These are phyloP conservation scores for Lacerta bilineata DNA, from an alignment of 2,797 vertebrate species.

Conservation along the genomic window DNA sequence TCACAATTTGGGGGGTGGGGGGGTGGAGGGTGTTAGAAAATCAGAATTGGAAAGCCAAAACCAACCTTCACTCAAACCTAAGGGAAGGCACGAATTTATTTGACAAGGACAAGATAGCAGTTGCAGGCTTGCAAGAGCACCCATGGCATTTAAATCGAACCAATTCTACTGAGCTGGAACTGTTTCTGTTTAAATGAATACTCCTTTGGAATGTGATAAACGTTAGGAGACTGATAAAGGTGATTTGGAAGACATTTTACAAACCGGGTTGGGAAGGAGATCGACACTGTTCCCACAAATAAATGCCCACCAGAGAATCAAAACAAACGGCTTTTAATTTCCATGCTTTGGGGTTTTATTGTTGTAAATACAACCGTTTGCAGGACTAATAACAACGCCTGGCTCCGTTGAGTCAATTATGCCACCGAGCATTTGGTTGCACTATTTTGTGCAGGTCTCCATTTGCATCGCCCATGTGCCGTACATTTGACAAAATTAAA, in stretches of 20 bases:
- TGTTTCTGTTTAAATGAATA: conserved; percentile 69
- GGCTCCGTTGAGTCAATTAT: conserved; percentile 81
- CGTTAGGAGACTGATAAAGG: conserved; percentile 73
- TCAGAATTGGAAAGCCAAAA: neutral
- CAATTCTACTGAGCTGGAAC: conserved; percentile 38
- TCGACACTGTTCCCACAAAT: conserved; percentile 72
- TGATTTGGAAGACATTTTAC: conserved; percentile 76
- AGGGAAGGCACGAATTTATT: conserved; percentile 51
- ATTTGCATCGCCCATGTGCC: conserved; percentile 73
- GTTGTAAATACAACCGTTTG: conserved; percentile 84
- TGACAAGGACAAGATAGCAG: conserved; percentile 51
- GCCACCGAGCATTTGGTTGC: conserved; percentile 81
- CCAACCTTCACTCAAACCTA: neutral
- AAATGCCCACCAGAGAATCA: conserved; percentile 82
- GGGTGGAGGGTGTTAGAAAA: neutral
- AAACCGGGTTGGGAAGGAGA: conserved; percentile 75
- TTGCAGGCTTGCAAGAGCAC: conserved; percentile 12
- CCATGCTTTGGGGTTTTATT: conserved; percentile 86
- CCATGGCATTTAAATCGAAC: conserved; percentile 50
- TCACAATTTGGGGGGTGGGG: conserved; percentile 2
- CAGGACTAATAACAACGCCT: conserved; percentile 81
- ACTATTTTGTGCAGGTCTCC: conserved; percentile 78
- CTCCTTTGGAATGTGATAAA: conserved; percentile 72
- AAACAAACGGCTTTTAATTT: conserved; percentile 86
- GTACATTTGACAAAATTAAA: conserved; percentile 84